Base-by-base conservation (phyloP, 2,113 vertebrate species). In the Fulmarus glacialis region DNA sequence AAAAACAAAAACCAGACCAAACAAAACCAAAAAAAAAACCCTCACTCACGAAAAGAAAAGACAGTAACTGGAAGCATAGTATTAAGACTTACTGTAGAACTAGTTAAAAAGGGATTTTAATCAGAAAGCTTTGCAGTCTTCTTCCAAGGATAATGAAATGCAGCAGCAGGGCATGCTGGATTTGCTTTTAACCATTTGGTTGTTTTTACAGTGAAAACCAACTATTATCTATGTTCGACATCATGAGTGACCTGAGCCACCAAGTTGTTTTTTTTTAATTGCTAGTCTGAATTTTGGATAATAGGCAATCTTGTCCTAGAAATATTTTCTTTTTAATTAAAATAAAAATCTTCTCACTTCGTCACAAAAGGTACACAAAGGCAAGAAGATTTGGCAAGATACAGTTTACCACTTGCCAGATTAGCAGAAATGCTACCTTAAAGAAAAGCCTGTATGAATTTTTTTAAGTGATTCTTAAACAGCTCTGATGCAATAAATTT, bases 91-190 rank as follows among this genome's bases (percentile, higher is more conserved):
- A 53, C 30, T 83, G 36, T 9, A 73, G 81, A 87, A 94, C 30
- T 74, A 70, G 59, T 89, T 89, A 43, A 63, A 77, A 83, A 68
- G n/a, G 59, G 81, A 84, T 84, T 96, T 94, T 83, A 87, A 83
- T 89, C 89, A 48, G 48, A 83, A 91, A 66, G 87, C 67, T 83
- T 89, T 70, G 63, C 63, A 87, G 59, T 60, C 40, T 58, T 58
- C 86, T 78, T 34, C 68, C 77, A 58, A 11, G 84, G 87, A 84
- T 91, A 87, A 97, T 91, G 77, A 94, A 91, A 45, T 34, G 45
- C 55, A 75, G 63, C 89, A 94, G 59, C 63, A 73, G 92, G 75
- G 9, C 10, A 50, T 7, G 9, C 77, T 66, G 73, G 72, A 70
- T 84, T 78, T 89, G 55, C 14, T 77, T 86, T 87, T 89, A 89